Percentiles rank a stretch among this genome's conserved stretches.
Evolutionary conservation across 2,888 invertebrate species (phyloP).

Genomic region (Eumacrocentrus americanus): DNA sequence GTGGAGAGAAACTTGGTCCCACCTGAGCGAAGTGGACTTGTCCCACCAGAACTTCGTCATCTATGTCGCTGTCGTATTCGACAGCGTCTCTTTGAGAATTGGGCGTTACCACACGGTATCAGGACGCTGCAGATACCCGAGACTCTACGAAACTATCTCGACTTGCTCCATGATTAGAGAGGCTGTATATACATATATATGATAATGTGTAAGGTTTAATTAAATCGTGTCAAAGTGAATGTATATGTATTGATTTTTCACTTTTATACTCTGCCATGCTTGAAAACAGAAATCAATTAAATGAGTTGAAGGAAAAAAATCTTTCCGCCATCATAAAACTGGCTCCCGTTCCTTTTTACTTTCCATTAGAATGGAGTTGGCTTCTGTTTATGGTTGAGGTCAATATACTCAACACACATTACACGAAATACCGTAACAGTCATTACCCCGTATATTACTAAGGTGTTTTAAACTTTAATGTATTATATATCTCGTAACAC

Average conservation of each 20-base stretch:
- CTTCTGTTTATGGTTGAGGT: slow-evolving; percentile 9
- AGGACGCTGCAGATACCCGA: slow-evolving; percentile 71
- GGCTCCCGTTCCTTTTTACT: not conserved
- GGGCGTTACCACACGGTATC: slow-evolving; percentile 78
- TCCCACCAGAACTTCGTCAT: slow-evolving; percentile 76
- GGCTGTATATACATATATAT: no score
- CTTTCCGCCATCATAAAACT: not conserved
- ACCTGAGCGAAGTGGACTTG: slow-evolving; percentile 67
- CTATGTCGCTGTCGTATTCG: slow-evolving; percentile 76
- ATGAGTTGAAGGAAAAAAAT: not conserved
- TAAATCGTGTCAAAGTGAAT: no score
- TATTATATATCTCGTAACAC: slow-evolving; percentile 23
- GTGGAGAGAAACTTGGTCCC: slow-evolving; percentile 69
- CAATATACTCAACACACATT: slow-evolving; percentile 9
- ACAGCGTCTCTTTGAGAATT: slow-evolving; percentile 70
- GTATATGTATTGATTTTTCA: not conserved
- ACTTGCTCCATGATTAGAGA: slow-evolving; percentile 76
- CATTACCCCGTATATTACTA: slow-evolving; percentile 11
- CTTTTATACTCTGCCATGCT: not conserved
- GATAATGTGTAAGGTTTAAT: no score
- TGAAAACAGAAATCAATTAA: not conserved
- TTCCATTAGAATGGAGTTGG: slow-evolving; percentile 4
- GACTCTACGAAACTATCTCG: slow-evolving; percentile 73
- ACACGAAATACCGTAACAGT: slow-evolving; percentile 24
- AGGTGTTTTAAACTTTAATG: slow-evolving; percentile 25